phyloP scores from a whole-genome alignment of 2,797 vertebrate genomes.

The Sphaeramia orbicularis region DNA sequence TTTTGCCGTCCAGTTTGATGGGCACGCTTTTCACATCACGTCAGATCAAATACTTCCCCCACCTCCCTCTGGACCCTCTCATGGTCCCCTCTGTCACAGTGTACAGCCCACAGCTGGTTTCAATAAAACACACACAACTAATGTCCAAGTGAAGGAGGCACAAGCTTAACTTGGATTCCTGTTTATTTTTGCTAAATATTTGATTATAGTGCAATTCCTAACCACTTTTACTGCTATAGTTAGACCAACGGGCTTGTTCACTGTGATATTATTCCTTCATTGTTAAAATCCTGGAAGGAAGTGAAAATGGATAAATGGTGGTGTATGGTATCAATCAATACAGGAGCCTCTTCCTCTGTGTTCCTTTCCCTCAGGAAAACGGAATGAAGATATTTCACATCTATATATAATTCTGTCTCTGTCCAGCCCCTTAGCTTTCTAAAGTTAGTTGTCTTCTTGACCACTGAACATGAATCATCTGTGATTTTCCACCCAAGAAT shows the following conservation, averaged over 20 bases:
- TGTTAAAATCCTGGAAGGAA: constrained; percentile 50
- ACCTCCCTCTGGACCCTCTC: constrained; percentile 22
- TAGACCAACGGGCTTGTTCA: constrained; percentile 34
- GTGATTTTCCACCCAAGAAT: constrained; percentile 13
- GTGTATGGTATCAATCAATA: constrained; percentile 72
- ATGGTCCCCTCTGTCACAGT: constrained; percentile 55
- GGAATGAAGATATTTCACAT: constrained; percentile 43
- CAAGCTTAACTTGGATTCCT: constrained; percentile 32
- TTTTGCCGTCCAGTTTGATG: constrained; percentile 59
- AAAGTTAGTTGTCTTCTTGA: constrained; percentile 8
- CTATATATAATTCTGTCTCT: constrained; percentile 36
- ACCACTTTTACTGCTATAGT: constrained; percentile 30
- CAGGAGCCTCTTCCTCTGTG: constrained; percentile 54
- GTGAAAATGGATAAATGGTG: constrained; percentile 57
- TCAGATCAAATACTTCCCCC: constrained; percentile 42
- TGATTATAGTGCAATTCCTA: constrained; percentile 52
- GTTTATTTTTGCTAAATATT: constrained; percentile 59
- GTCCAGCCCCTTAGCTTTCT: constrained; percentile 22
- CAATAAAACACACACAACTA: constrained; percentile 60
- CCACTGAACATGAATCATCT: constrained; percentile 20
- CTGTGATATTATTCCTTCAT: constrained; percentile 30
- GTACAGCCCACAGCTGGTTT: constrained; percentile 74
- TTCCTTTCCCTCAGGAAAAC: constrained; percentile 42
- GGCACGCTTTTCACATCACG: constrained; percentile 61
- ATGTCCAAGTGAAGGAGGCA: constrained; percentile 40